Evolutionary conservation across 2,888 invertebrate genomes (phyloP), one percentile per base, ranked within the genome.

Genomic region (Pandemis cinnamomeana): DNA sequence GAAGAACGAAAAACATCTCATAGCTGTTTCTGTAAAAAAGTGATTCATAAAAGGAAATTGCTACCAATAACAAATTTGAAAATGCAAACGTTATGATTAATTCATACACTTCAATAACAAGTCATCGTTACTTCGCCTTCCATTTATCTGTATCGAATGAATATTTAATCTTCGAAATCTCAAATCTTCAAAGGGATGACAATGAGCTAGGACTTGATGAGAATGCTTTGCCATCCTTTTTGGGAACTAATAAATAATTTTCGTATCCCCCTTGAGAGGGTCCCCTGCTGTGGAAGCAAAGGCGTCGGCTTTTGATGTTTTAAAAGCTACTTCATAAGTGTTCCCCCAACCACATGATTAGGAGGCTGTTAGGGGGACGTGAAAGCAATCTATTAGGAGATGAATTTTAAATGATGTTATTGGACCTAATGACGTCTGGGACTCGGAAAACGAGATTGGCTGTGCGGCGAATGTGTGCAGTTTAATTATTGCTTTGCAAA

Each of bases 301-400:
- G 78, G 84, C 82, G 84, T 81, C 71, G 27, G 81, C 71, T 89
- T 92, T 92, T 92, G 92, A 92, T 90, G 89, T 92, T 84, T 85
- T 83, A 89, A 89, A 88, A 89, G 89, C 87, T 87, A 89, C 89
- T 92, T 87, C 86, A 85, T 86, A 84, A 87, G 86, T 87, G 87
- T 84, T 83, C 87, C 85, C 88, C 83, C 77, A 84, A 85, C 83
- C 85, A 82, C 87, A 83, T 89, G 89, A 91, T 92, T 91, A 91
- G 89, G 87, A 85, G 88, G 86, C 84, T 87, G 87, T 89, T 89
- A 87, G 83, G 83, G 82, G 75, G 75, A 72, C 72, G 71, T 68
- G 67, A 66, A 71, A 64, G 66, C 67, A 70, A 70, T 61, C 67
- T 72, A 74, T 72, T 74, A 66, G 71, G 71, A 82, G 83, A 87